These are phyloP conservation scores for Limnephilus lunatus DNA, from an alignment of 2,888 invertebrate species.

Conservation along the genomic window DNA sequence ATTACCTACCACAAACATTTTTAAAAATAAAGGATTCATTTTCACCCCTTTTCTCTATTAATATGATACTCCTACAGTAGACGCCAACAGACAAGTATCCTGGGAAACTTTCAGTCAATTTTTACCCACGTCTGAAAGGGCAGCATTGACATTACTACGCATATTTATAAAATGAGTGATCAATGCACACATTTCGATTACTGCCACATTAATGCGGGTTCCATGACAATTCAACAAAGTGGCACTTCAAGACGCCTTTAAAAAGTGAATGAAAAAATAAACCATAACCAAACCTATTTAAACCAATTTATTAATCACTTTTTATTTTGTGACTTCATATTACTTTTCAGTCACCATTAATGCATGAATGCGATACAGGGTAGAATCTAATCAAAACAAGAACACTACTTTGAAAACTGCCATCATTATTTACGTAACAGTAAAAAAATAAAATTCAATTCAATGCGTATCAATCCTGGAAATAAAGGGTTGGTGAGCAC, in stretches of 20 bases:
- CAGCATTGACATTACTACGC: no score
- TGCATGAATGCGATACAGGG: neutral
- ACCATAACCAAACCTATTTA: no score
- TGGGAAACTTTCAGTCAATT: neutral
- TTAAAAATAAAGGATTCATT: neutral
- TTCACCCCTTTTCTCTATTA: no score
- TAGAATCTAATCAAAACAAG: neutral
- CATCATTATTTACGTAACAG: neutral
- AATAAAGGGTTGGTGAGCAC: neutral
- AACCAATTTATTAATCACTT: no score
- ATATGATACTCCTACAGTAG: no score
- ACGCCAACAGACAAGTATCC: neutral
- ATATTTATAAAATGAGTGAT: no score
- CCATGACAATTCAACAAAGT: no score
- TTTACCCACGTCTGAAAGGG: no score
- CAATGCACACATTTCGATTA: neutral
- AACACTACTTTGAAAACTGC: neutral
- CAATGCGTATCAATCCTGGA: neutral
- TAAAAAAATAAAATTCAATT: neutral
- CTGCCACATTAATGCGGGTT: neutral
- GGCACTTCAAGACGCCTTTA: no score
- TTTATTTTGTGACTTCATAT: no score
- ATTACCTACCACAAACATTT: neutral
- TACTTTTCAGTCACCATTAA: no score
- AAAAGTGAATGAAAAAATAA: no score